Percentiles rank a stretch among this genome's conserved stretches.
These are phyloP conservation scores for Rhyzopertha dominica DNA, from an alignment of 1,140 invertebrate genomes.

Conservation along the genomic window DNA sequence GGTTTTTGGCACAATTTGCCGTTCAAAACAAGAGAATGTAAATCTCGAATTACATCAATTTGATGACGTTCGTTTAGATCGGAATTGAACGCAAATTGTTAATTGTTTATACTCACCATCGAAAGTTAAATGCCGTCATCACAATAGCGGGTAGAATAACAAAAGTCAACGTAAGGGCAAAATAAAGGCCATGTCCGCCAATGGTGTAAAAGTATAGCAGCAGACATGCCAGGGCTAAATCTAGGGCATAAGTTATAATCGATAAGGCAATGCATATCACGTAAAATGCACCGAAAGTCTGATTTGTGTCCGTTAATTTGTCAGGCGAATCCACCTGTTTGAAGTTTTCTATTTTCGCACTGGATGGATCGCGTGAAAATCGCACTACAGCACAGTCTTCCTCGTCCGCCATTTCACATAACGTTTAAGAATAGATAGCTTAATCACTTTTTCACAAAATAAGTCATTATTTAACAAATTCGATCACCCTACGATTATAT, in stretches of 20 bases:
- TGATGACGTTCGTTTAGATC: too few relatives aligned
- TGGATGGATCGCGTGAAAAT: constrained; percentile 41
- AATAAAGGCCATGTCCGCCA: constrained; percentile 42
- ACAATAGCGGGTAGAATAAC: constrained; percentile 45
- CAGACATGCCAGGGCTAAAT: constrained; percentile 44
- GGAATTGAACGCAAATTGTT: too few relatives aligned
- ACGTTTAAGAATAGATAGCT: too few relatives aligned
- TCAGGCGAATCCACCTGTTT: constrained; percentile 35
- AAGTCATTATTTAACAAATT: too few relatives aligned
- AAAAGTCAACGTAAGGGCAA: constrained; percentile 48
- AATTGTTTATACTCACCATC: constrained; percentile 50
- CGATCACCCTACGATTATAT: too few relatives aligned
- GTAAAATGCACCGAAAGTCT: constrained; percentile 37
- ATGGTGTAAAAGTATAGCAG: constrained; percentile 46
- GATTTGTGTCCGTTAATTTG: constrained; percentile 34
- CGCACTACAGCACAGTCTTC: constrained; percentile 42
- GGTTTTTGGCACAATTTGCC: too few relatives aligned
- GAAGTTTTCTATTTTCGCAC: constrained; percentile 39
- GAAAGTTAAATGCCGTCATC: constrained; percentile 46
- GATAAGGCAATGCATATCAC: constrained; percentile 43
- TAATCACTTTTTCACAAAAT: too few relatives aligned
- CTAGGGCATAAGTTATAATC: constrained; percentile 46
- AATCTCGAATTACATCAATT: too few relatives aligned
- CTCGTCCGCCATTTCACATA: constrained; percentile 35
- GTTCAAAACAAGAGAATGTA: too few relatives aligned